Base-by-base conservation (phyloP, 2,888 invertebrate species). In the Entomobrya proxima region DNA sequence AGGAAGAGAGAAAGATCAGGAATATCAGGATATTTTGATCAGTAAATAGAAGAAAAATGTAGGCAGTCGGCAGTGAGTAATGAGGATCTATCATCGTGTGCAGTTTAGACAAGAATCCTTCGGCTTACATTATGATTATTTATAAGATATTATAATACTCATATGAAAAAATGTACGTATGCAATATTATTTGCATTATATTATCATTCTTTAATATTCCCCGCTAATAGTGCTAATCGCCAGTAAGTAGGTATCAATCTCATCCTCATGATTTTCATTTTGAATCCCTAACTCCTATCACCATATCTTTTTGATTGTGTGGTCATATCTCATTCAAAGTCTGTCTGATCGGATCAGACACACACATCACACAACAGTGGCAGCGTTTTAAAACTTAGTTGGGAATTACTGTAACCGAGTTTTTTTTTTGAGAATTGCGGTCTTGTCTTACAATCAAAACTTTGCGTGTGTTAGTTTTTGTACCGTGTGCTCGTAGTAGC, bases 361-460 rank as follows among this genome's bases (percentile, higher is more conserved):
- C 52, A 64, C 35, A 32, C 32, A 24, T 24, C 27, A 58, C 30
- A 30, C 21, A n/a, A n/a, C n/a, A n/a, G n/a, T n/a, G n/a, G n/a
- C n/a, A 30, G 30, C 27, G 13, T 30, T 58, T 30, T 58, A 6
- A 58, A 30, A 30, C 18, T 64, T 32, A 35, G 35, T 35, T 64
- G 35, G 64, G 64, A 64, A 64, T 64, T 18, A n/a, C 35, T 35
- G 64, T 64, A 64, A 64, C 64, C 64, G 64, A 64, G 35, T 35
- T 35, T 52, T 52, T 64, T 35, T n/a, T n/a, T n/a, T n/a, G n/a
- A 4, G 13, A 35, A 64, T 35, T 64, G 64, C 35, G 64, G 64
- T 64, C 64, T 64, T 58, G 58, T 58, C 58, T 58, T 50, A 50
- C 50, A 50, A 50, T 64, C 64, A 64, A 64, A 64, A 35, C 35